A percentile compares a stretch with the other conserved stretches of the same genome.
phyloP scores from a whole-genome alignment of 30 jellyfish, hydroid and myxozoan species.

The Hydra vulgaris region DNA sequence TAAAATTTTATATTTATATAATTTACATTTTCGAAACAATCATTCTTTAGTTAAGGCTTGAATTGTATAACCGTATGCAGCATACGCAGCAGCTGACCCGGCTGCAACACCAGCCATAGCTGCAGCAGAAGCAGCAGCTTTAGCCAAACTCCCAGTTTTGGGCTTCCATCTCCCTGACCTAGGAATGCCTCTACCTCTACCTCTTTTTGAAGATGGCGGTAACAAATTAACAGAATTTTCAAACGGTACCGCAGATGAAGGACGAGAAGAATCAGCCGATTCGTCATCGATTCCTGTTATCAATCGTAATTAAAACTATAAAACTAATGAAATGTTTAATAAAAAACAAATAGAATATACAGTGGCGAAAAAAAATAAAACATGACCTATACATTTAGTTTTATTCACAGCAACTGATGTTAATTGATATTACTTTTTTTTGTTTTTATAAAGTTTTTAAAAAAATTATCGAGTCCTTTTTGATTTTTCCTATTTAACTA shows the following conservation, averaged over 20 bases:
- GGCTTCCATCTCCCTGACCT: conserved; percentile 83
- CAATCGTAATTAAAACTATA: neutral
- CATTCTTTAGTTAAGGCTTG: conserved; percentile 48
- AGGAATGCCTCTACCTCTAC: conserved; percentile 66
- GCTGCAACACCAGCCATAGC: conserved; percentile 99
- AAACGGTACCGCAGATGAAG: conserved; percentile 56
- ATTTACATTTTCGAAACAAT: neutral
- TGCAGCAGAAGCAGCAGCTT: conserved; percentile 88
- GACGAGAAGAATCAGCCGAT: conserved; percentile 35
- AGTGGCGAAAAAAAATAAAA: too few species aligned
- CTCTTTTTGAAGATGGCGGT: conserved; percentile 33
- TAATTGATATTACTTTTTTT: too few species aligned
- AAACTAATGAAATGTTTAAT: neutral
- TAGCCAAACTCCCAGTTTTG: conserved; percentile 61
- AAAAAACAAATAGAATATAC: neutral
- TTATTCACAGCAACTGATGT: too few species aligned
- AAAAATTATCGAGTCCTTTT: too few species aligned
- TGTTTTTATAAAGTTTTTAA: too few species aligned
- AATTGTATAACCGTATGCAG: conserved; percentile 84
- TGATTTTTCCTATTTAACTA: too few species aligned
- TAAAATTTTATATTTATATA: too few species aligned
- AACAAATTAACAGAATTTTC: conserved; percentile 10
- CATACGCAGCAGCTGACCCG: conserved; percentile 96
- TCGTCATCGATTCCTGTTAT: neutral
- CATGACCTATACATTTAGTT: too few species aligned